Base-by-base conservation (phyloP, 2,888 invertebrate species). In the Schrankia costaestrigalis region DNA sequence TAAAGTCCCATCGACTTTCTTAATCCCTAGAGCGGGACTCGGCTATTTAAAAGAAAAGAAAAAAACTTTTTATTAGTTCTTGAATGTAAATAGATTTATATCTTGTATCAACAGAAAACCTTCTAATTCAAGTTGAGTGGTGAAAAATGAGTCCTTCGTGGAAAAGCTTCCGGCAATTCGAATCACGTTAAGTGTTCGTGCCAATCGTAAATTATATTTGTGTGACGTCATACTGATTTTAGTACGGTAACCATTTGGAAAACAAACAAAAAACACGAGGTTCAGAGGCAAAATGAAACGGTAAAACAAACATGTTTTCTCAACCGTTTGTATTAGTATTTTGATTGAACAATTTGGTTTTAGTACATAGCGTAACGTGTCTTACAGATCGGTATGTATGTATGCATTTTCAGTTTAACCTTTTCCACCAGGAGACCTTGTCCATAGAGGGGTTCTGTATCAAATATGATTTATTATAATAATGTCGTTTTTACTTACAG, bases 121-220 rank as follows among this genome's bases (percentile, higher is more conserved):
- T 35, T 15, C 28, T 36, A 35, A 25, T 26, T 36, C 31, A 18
- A 27, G 17, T 23, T 33, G 26, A 34, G 29, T 11, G 17, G 14
- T 24, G 25, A 43, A 43, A 36, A 42, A 31, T 36, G 21, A 3
- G 18, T 27, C 24, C 18, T 35, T 37, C 18, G 32, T 32, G 15
- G 19, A 29, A 43, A 41, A 27, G 31, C 23, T 46, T 38, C 37
- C 50, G 35, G 25, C 23, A 31, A 31, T 47, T 39, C 31, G 10
- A 25, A 22, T 26, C 25, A 23, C 24, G 17, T 35, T 31, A 31
- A 18, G 31, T 34, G 35, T 42, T 42, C 34, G 27, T 35, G 43
- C 13, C 11, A 32, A 17, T 28, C n/a, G 14, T 29, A 36, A 41
- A 26, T 31, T 31, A 31, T 33, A 13, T 33, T 33, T 30, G 26